Evolutionary conservation across 2,113 vertebrate species (phyloP), one percentile per base, ranked within the genome.

Genomic region (Pseudorhombus dupliciocellatus): DNA sequence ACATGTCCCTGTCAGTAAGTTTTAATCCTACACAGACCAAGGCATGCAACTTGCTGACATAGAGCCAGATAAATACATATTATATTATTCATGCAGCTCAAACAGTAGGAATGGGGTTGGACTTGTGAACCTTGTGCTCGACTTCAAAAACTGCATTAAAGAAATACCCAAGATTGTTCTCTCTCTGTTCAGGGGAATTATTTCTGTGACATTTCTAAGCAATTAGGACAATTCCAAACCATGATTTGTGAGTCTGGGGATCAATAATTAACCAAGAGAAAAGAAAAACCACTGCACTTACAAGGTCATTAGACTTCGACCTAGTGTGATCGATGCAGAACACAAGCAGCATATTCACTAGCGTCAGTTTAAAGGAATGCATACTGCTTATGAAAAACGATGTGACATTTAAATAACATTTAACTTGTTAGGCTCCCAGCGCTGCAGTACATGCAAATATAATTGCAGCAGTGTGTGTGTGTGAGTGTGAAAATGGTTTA

Each of bases 361-460:
- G 40, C 65, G 56, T 74, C 30, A 20, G 5, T n/a, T 56, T 4
- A 56, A 25, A 58, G 31, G 53, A 62, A 66, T 26, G 14, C 24
- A 52, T 26, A 18, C 28, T 14, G 3, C 18, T 60, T n/a, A 70
- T 65, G 21, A 59, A 59, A 75, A 69, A 66, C 20, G 14, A 56
- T 15, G n/a, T 75, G 40, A 69, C 73, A 81, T 78, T 76, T 57
- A 68, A 55, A 70, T 64, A 70, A 42, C 55, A 67, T 77, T 69
- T 55, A 60, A 54, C 30, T 67, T 54, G 16, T 56, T 70, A 46
- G n/a, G 30, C 26, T 66, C 9, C 12, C 11, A 42, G 24, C 2
- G 12, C 44, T 4, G 48, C 31, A 22, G 48, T 54, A 71, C 59
- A 61, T 70, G 34, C 46, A 24, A 28, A 20, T 53, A 73, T 56